Conservation (phyloP, 2,888 invertebrate species). For the Platycheirus albimanus region DNA sequence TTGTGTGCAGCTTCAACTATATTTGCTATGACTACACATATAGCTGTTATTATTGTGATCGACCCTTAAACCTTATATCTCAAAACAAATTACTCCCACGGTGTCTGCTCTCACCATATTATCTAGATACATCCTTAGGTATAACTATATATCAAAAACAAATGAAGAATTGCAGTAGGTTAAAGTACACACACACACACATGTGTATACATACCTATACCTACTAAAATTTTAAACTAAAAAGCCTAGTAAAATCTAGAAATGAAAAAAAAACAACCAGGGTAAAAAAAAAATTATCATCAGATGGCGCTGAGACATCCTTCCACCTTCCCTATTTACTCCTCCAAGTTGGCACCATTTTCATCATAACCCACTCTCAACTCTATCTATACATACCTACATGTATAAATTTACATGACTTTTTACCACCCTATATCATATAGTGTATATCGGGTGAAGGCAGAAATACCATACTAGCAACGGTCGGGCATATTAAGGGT, state of each 20-base stretch:
- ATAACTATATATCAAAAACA: conserved; percentile 21
- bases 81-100: conserved; percentile 41
- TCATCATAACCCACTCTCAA: conserved; percentile 15
- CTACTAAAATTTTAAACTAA: conserved; percentile 8
- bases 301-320: conserved; percentile 63
- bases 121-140: neutral
- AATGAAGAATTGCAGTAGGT: conserved; percentile 67
- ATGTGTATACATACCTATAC: too few species aligned
- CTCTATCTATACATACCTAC: conserved; percentile 4
- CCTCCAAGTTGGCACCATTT: conserved; percentile 61
- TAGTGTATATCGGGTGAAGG: neutral
- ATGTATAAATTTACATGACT: conserved; percentile 45
- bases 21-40: neutral
- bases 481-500: neutral
- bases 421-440: conserved; percentile 24
- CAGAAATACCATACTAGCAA: conserved; percentile 34
- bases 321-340: conserved; percentile 1
- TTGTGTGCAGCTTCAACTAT: conserved; percentile 11
- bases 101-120: conserved; percentile 31
- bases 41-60: conserved; percentile 41
- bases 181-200: conserved; percentile 34
- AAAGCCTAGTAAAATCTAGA: conserved; percentile 18
- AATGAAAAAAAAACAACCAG: conserved; percentile 9
- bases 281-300: conserved; percentile 37
- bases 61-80: conserved; percentile 59